Percentiles rank a stretch among this genome's conserved stretches.
Evolutionary conservation across 2,113 vertebrate genomes (phyloP).

Genomic region (Dasyurus viverrinus): DNA sequence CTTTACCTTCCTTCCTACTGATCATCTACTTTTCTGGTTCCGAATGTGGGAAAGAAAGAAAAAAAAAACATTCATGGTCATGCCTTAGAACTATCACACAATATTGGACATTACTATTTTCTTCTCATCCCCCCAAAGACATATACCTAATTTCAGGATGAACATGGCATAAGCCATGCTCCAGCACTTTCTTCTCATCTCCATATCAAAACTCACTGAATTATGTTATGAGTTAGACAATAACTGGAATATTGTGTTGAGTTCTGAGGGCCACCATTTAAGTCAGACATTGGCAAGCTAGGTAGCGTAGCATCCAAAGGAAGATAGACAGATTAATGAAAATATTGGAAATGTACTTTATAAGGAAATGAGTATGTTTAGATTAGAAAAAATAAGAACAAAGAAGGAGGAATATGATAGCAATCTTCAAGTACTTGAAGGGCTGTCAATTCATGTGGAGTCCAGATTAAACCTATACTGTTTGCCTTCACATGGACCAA

Average conservation of each 20-base stretch:
- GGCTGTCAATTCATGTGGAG: not conserved
- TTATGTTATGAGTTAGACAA: not conserved
- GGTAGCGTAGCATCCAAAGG: not conserved
- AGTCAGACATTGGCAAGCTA: not conserved
- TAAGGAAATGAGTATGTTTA: not conserved
- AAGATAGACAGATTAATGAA: not conserved
- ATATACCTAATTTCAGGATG: not conserved
- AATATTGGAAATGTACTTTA: not conserved
- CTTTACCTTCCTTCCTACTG: not conserved
- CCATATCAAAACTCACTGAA: not conserved
- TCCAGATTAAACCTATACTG: not conserved
- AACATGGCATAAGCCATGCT: not conserved
- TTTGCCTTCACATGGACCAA: not conserved
- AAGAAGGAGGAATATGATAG: not conserved
- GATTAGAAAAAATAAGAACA: not conserved
- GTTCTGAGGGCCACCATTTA: not conserved
- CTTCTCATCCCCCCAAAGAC: not conserved
- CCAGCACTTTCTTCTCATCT: not conserved
- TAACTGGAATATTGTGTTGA: not conserved
- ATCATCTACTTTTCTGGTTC: not conserved
- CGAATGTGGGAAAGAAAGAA: not conserved
- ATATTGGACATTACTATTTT: not conserved
- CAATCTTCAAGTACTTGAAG: not conserved
- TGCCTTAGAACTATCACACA: not conserved
- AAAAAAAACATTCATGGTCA: not conserved